phyloP scores from a whole-genome alignment of 2,797 vertebrate species.

The Pogonophryne albipinna region DNA sequence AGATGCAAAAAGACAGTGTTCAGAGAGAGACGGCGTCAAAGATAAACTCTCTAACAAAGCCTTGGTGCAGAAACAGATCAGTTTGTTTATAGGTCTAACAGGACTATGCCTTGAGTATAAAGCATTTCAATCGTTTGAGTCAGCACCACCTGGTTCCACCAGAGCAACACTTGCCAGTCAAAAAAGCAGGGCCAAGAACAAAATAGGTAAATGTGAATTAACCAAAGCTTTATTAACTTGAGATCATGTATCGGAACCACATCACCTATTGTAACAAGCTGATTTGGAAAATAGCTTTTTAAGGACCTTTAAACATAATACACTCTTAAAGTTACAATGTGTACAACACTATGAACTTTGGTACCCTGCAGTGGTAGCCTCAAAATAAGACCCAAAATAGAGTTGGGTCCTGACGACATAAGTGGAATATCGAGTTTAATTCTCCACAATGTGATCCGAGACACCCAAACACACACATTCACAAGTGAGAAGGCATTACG shows the following conservation, averaged over 20 bases:
- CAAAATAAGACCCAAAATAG: background rate
- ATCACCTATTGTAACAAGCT: background rate
- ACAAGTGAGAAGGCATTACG: slow-evolving; percentile 26
- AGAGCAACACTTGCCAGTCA: background rate
- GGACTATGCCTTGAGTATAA: too few species aligned
- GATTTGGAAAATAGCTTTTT: background rate
- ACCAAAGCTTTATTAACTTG: background rate
- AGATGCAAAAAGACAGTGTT: background rate
- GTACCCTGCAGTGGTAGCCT: background rate
- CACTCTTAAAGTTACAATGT: background rate
- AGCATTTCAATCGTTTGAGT: too few species aligned
- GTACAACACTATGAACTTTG: background rate
- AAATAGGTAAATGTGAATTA: background rate
- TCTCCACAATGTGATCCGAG: slow-evolving; percentile 1
- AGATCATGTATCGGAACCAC: background rate
- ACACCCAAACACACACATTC: background rate
- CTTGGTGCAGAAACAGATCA: too few species aligned
- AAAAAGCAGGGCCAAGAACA: background rate
- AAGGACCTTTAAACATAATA: background rate
- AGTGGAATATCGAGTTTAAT: slow-evolving; percentile 13
- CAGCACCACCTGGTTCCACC: background rate
- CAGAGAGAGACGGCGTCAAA: background rate
- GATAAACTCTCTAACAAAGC: too few species aligned
- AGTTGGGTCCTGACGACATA: background rate
- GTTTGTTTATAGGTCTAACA: too few species aligned